Evolutionary conservation across 2,113 vertebrate species (phyloP), one percentile per base, ranked within the genome.

Genomic region (Trogon melanurus): DNA sequence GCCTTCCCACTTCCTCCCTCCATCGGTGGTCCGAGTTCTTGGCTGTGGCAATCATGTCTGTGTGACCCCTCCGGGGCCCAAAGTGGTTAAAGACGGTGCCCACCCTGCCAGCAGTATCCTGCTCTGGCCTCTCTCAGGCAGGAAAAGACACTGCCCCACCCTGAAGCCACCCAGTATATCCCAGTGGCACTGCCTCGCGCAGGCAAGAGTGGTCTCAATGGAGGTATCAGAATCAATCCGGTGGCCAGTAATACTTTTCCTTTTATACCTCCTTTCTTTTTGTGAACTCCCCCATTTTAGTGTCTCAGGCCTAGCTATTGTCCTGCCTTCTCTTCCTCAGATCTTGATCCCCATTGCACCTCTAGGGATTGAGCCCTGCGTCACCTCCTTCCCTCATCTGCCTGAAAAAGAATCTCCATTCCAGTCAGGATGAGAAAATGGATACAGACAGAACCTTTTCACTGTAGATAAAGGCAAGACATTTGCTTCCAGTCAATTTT

Each of bases 61-160:
- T 41, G 69, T 4, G 3, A 51, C 4, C 3, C 6, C 13, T 10
- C 11, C 6, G 4, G 27, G 47, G 16, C 13, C 6, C 23, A 34
- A 22, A 1, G 1, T 48, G 26, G 44, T 41, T 47, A 36, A 57
- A 66, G n/a, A 50, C 1, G 1, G 17, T 90, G 65, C 27, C 48
- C 38, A 64, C 19, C 13, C 60, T 88, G 65, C 16, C 81, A 85
- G 41, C 12, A 62, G 19, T 29, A 29, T 65, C 45, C 67, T 83
- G 38, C 32, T 3, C 2, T 0, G 2, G 26, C 5, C 16, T n/a
- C 41, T 74, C 4, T 1, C 21, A 1, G 0, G 26, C 18, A 51
- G 18, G 45, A 87, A 79, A 91, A 79, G 2, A 32, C 58, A 44
- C 25, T 1, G 2, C 11, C 41, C 9, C 56, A 81, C 10, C 27